phyloP scores from a whole-genome alignment of 2,797 vertebrate genomes.

The Capromys pilorides region DNA sequence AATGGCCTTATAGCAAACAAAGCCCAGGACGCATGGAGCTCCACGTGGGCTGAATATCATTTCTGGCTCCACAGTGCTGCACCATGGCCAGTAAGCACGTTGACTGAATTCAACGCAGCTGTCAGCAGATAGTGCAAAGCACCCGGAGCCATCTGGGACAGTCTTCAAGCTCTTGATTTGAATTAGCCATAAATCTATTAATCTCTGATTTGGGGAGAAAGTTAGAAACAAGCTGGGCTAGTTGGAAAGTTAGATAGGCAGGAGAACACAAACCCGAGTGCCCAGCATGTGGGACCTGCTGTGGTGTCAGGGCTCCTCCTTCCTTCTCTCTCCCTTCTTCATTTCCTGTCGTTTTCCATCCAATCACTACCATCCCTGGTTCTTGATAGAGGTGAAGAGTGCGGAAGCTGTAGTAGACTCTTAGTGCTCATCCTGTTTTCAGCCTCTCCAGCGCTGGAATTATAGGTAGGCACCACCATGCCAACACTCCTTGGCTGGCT shows the following conservation, averaged over 20 bases:
- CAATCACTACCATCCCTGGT: fast-evolving
- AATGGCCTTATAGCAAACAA: neutral
- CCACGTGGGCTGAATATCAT: fast-evolving
- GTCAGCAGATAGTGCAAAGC: neutral
- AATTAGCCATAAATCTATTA: neutral
- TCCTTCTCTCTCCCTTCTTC: neutral
- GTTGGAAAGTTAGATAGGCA: neutral
- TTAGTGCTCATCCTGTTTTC: too few relatives aligned
- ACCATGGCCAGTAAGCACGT: neutral
- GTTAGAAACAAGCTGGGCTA: neutral
- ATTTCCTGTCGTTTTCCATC: neutral
- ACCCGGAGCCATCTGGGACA: neutral
- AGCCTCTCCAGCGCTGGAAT: too few relatives aligned
- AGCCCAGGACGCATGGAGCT: neutral
- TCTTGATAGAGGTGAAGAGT: fast-evolving
- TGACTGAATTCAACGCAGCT: neutral
- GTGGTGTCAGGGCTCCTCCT: neutral
- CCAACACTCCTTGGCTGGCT: too few relatives aligned
- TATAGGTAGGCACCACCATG: too few relatives aligned
- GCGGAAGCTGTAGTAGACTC: too few relatives aligned
- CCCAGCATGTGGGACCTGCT: fast-evolving
- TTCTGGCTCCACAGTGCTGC: neutral
- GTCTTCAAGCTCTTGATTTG: neutral
- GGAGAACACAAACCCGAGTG: neutral
- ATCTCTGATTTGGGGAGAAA: neutral